Evolutionary conservation across 2,888 invertebrate genomes (phyloP).

Genomic region (Noctuana brunneofusca): DNA sequence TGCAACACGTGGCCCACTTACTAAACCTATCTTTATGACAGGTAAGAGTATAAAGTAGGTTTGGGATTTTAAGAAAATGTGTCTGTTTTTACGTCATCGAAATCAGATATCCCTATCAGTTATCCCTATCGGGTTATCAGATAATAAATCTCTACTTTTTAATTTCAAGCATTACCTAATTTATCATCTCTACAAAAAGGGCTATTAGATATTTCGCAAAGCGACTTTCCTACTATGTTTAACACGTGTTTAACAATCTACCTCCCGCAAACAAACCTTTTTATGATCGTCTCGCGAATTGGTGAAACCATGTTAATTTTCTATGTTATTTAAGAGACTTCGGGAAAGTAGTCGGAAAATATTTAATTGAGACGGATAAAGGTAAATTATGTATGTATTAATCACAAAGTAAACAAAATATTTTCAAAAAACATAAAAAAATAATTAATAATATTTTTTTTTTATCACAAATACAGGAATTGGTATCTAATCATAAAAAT

Average conservation of each 20-base stretch:
- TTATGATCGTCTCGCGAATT: constrained; percentile 63
- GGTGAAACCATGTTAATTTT: constrained; percentile 65
- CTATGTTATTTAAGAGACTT: constrained; percentile 38
- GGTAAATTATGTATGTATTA: too few relatives aligned
- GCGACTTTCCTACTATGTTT: constrained; percentile 52
- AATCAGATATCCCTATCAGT: too few relatives aligned
- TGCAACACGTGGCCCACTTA: constrained; percentile 34
- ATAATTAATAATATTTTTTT: too few relatives aligned
- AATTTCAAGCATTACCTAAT: constrained; percentile 4
- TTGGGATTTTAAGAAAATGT: background rate
- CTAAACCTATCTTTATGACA: constrained; percentile 32
- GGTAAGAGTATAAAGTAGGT: constrained; percentile 26
- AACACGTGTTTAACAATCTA: constrained; percentile 62
- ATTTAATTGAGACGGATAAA: background rate
- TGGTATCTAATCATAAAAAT: too few relatives aligned
- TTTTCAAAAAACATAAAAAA: too few relatives aligned
- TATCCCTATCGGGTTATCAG: too few relatives aligned
- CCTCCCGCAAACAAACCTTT: constrained; percentile 55
- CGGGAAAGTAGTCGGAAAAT: constrained; percentile 43
- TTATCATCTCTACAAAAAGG: constrained; percentile 63
- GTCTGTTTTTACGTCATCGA: background rate
- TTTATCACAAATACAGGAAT: too few relatives aligned
- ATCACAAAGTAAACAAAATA: too few relatives aligned
- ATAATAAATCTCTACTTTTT: background rate
- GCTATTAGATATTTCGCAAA: constrained; percentile 59